Conservation (phyloP, 2,888 invertebrate genomes). For the Epinotia brunnichana region DNA sequence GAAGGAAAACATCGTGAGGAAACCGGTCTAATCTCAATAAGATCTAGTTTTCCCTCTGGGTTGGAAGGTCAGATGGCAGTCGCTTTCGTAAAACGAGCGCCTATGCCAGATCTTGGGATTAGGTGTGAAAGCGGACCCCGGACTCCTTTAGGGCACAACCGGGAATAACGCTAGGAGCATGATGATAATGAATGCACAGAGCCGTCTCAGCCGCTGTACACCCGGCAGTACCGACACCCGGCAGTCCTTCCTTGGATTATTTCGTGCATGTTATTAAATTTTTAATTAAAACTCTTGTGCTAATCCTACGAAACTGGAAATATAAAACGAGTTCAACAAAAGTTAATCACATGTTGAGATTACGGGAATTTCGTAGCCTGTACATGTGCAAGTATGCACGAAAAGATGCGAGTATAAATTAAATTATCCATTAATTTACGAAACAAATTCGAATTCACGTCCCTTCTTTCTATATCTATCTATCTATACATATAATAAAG, state of each 20-base stretch:
- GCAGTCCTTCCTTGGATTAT: slow-evolving; percentile 24
- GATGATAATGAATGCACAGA: background rate
- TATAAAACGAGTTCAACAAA: slow-evolving; percentile 29
- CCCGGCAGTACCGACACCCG: slow-evolving; percentile 11
- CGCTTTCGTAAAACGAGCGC: too few species aligned
- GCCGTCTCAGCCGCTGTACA: background rate
- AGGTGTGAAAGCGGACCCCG: too few species aligned
- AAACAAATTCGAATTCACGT: background rate
- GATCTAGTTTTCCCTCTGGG: too few species aligned
- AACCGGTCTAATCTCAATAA: too few species aligned
- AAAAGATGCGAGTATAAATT: background rate
- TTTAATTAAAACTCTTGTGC: slow-evolving; percentile 49
- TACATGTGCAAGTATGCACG: background rate
- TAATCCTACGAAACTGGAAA: slow-evolving; percentile 39
- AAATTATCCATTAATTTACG: background rate
- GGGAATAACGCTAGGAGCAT: too few species aligned
- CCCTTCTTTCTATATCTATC: too few species aligned
- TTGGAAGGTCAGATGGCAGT: too few species aligned
- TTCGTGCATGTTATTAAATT: slow-evolving; percentile 42
- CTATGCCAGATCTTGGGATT: too few species aligned
- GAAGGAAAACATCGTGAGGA: too few species aligned
- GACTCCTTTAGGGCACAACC: too few species aligned
- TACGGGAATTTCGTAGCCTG: slow-evolving; percentile 4
- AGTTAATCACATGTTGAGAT: slow-evolving; percentile 23
- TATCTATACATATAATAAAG: too few species aligned